phyloP scores from a whole-genome alignment of 2,888 invertebrate genomes.

The Parnassius mnemosyne region DNA sequence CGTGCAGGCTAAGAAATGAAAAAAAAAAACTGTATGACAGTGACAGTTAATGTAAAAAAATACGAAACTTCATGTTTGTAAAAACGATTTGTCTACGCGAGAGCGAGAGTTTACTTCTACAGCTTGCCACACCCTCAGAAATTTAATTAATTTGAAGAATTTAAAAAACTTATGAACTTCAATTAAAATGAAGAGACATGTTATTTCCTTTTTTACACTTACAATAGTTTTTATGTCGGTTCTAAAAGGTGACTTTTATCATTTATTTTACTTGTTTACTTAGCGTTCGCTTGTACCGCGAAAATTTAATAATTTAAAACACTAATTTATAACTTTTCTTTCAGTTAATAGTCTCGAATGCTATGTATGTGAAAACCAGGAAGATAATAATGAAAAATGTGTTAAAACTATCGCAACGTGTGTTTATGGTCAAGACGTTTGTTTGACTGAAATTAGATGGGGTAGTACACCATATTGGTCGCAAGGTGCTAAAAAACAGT shows the following conservation, averaged over 20 bases:
- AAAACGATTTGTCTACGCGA: no score
- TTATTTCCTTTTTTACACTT: neutral
- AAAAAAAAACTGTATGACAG: no score
- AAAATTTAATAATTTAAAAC: no score
- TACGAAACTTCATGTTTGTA: no score
- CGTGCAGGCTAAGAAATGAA: no score
- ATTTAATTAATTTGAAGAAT: neutral
- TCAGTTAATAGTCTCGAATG: conserved; percentile 90
- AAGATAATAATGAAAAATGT: conserved; percentile 95
- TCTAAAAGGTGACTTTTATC: conserved; percentile 4
- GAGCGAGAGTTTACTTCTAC: neutral
- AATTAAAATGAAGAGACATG: conserved; percentile 8
- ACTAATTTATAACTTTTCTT: conserved; percentile 34
- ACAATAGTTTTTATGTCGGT: neutral
- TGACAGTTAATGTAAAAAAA: no score
- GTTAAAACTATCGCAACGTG: conserved; percentile 95
- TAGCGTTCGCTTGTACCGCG: no score
- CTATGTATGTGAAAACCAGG: conserved; percentile 96
- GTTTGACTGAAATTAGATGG: conserved; percentile 95
- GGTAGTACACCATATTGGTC: conserved; percentile 98
- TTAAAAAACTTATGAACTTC: no score
- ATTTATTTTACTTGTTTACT: neutral
- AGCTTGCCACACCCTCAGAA: conserved; percentile 20
- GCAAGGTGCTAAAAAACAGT: conserved; percentile 94
- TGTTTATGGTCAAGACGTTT: conserved; percentile 91